phyloP scores from a whole-genome alignment of 2,113 vertebrate genomes.

The Phalacrocorax carbo region DNA sequence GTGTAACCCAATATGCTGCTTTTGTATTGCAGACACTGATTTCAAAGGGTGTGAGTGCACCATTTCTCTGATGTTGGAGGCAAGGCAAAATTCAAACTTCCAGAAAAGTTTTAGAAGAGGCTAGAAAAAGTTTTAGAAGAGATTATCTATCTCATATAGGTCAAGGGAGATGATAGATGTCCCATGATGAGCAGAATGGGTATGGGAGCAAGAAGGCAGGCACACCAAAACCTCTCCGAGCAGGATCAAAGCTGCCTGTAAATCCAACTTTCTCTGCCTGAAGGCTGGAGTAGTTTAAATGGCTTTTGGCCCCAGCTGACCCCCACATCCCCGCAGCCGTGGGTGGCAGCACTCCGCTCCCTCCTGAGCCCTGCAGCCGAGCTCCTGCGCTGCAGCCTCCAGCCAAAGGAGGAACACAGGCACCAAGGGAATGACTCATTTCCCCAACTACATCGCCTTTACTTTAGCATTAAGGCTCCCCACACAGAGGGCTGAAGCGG shows the following conservation, averaged over 20 bases:
- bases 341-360: background rate
- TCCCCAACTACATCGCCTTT: background rate
- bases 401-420: background rate
- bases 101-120: background rate
- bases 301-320: background rate
- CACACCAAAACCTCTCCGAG: background rate
- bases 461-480: background rate
- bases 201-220: background rate
- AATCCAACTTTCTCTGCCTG: too few species aligned
- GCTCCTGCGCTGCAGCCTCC: background rate
- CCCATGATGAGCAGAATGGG: background rate
- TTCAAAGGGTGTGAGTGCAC: background rate
- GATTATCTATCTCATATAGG: too few species aligned
- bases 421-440: background rate
- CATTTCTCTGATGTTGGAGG: background rate
- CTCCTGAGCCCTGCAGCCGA: background rate
- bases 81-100: constrained; percentile 1
- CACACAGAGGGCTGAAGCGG: background rate
- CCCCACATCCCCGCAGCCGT: background rate
- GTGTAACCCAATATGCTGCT: background rate
- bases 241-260: background rate
- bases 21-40: background rate
- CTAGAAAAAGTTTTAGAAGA: background rate
- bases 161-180: background rate
- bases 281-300: background rate